Conservation (phyloP, 2,888 invertebrate genomes). For the Eudasyphora cyanicolor region DNA sequence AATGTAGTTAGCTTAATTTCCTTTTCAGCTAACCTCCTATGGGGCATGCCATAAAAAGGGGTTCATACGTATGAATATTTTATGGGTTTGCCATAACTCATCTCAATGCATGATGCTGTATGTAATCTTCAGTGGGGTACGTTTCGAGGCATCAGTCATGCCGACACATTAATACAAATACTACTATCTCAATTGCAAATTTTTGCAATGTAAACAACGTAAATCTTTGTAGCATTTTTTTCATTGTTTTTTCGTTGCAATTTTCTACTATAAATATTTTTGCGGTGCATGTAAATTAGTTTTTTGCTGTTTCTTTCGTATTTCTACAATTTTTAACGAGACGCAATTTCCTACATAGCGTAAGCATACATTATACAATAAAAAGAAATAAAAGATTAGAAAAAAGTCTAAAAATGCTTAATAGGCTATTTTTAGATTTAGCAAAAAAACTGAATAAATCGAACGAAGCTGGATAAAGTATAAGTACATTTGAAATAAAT, state of each 20-base stretch:
- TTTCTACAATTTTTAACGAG: not conserved
- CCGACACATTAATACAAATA: not conserved
- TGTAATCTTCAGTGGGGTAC: not conserved
- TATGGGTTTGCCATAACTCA: too few relatives aligned
- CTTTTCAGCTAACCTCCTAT: too few relatives aligned
- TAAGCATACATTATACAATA: not conserved
- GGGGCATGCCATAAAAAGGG: too few relatives aligned
- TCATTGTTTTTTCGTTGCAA: not conserved
- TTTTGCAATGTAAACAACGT: too few relatives aligned
- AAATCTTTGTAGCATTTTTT: not conserved
- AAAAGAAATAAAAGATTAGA: too few relatives aligned
- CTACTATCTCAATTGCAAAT: not conserved
- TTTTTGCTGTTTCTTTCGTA: not conserved
- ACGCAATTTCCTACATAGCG: not conserved
- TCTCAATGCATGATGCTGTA: not conserved
- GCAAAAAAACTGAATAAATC: not conserved
- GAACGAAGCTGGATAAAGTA: too few relatives aligned
- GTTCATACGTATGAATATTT: too few relatives aligned
- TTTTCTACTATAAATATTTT: too few relatives aligned
- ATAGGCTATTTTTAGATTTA: not conserved
- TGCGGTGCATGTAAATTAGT: not conserved
- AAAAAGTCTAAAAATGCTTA: not conserved
- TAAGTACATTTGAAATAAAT: too few relatives aligned
- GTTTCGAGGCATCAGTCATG: too few relatives aligned
- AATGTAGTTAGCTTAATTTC: too few relatives aligned